Conservation (phyloP, 1,140 invertebrate genomes). For the Calephelis virginiensis region DNA sequence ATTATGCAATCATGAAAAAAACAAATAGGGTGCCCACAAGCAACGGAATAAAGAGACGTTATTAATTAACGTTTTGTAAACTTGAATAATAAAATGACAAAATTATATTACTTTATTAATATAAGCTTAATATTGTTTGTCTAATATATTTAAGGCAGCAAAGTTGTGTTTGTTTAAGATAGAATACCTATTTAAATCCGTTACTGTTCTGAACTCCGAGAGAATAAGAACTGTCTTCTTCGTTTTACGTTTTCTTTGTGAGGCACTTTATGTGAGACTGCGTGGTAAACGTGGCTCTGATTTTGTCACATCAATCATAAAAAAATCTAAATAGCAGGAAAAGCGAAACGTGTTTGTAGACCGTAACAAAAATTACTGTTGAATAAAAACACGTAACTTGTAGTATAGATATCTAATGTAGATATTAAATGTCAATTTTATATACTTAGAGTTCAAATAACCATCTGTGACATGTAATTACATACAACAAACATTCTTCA, state of each 20-base stretch:
- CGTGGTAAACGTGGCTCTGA: slow-evolving; percentile 36
- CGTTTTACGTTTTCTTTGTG: slow-evolving; percentile 28
- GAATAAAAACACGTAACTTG: slow-evolving; percentile 62
- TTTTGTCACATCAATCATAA: slow-evolving; percentile 18
- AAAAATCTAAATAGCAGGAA: slow-evolving; percentile 37
- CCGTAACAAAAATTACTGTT: slow-evolving; percentile 49
- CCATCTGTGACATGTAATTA: slow-evolving; percentile 68
- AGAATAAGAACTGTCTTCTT: slow-evolving; percentile 32
- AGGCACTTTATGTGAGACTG: slow-evolving; percentile 52
- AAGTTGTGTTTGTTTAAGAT: neutral
- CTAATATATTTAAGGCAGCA: too few species aligned
- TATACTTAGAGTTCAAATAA: slow-evolving; percentile 66
- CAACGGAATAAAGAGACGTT: too few species aligned
- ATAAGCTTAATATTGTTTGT: too few species aligned
- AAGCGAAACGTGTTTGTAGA: slow-evolving; percentile 72
- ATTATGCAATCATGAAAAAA: too few species aligned
- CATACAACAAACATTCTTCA: slow-evolving; percentile 73
- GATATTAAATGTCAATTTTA: slow-evolving; percentile 39
- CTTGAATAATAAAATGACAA: too few species aligned
- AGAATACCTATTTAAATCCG: neutral
- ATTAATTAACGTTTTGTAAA: too few species aligned
- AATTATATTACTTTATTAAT: too few species aligned
- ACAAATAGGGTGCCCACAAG: too few species aligned
- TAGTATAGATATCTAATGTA: slow-evolving; percentile 64
- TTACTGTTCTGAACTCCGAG: slow-evolving; percentile 27